Evolutionary conservation across 2,797 vertebrate genomes (phyloP).

Genomic region (Mus caroli): DNA sequence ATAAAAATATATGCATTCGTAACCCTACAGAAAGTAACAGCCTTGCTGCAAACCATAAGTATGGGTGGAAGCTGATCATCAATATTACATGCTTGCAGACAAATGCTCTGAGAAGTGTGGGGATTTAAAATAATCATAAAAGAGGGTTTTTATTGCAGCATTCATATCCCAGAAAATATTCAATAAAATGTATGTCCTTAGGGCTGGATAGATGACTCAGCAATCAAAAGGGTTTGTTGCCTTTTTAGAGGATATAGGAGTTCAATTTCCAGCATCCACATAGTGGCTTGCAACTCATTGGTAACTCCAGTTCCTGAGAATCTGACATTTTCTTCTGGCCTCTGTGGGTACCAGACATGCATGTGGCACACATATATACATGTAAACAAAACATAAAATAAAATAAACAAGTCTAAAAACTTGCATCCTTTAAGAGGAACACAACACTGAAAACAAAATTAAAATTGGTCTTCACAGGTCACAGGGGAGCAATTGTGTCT

Average conservation of each 20-base stretch:
- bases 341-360: not conserved
- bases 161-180: not conserved
- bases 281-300: not conserved
- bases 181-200: not conserved
- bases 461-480: not conserved
- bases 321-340: not conserved
- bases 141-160: not conserved
- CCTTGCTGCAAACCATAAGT: slow-evolving; percentile 1
- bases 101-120: slow-evolving; percentile 31
- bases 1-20: slow-evolving; percentile 40
- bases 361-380: not conserved
- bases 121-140: slow-evolving; percentile 43
- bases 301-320: not conserved
- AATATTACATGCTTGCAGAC: slow-evolving; percentile 18
- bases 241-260: not conserved
- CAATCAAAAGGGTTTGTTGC: not conserved
- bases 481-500: not conserved
- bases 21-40: not conserved
- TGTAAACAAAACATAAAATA: not conserved
- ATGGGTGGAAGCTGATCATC: slow-evolving; percentile 35
- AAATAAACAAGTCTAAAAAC: not conserved
- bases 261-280: not conserved
- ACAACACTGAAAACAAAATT: not conserved
- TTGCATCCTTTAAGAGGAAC: not conserved
- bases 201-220: not conserved